Evolutionary conservation across 2,888 invertebrate genomes (phyloP), one percentile per base, ranked within the genome.

Genomic region (Torymus tubicola): DNA sequence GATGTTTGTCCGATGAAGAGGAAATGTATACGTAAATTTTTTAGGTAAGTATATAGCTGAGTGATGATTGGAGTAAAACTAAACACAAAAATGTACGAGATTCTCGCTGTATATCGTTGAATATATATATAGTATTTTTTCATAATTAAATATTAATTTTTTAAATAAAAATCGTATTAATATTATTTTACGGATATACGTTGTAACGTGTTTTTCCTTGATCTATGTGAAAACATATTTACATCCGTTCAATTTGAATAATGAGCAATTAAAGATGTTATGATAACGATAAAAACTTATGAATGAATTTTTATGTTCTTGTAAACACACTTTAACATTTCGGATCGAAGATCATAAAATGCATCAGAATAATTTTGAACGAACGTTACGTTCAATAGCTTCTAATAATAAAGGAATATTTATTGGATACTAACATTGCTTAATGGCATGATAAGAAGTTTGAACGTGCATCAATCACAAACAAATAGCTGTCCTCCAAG

Each of bases 371-470:
- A 42, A 42, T 42, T 42, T 42, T 42, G 10, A 42, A 42, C 1
- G 42, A 42, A 42, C 42, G 42, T 42, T 42, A 42, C 42, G 31
- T 64, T 11, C 31, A 50, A 42, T 64, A 64, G 16, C 64, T 64
- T 16, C 64, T n/a, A 64, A 64, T 42, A 64, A 64, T 64, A 64
- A 16, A 42, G 11, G 50, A 64, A 42, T 16, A 64, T 64, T 64
- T 64, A 64, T 64, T 64, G n/a, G 64, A 64, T 31, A 64, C 64
- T 64, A 64, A 64, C n/a, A 42, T 64, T 16, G 24, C 42, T 64
- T 64, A 64, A 42, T 64, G 42, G 64, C 64, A 31, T n/a, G 64
- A 64, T 64, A 64, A 64, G 64, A 16, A 42, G 13, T 64, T 42
- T 50, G 42, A 31, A 64, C 64, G 42, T 64, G 64, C 64, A 64